Evolutionary conservation across 1,140 invertebrate genomes (phyloP).

Genomic region (Drosophila persimilis): DNA sequence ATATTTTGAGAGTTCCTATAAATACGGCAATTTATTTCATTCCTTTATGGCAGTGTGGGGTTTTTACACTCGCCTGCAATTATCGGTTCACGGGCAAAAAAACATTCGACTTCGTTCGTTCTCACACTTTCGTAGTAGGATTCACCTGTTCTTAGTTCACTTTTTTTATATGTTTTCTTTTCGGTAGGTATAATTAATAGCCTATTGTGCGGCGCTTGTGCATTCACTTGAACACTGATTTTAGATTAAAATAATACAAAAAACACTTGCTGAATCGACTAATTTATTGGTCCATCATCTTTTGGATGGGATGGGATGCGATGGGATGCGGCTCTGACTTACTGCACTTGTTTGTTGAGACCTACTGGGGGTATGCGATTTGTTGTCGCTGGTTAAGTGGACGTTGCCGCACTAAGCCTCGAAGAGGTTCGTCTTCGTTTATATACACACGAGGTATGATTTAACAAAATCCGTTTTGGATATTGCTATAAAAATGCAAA

Average conservation of each 20-base stretch:
- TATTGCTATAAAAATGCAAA: conserved; percentile 77
- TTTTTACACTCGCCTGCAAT: neutral
- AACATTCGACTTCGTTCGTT: too few relatives aligned
- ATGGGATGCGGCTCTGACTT: conserved; percentile 24
- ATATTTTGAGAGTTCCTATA: too few relatives aligned
- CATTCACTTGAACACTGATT: conserved; percentile 23
- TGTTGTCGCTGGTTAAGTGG: conserved; percentile 67
- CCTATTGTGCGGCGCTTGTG: conserved; percentile 11
- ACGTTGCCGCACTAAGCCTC: conserved; percentile 72
- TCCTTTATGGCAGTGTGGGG: neutral
- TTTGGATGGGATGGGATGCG: neutral
- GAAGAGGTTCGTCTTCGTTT: conserved; percentile 76
- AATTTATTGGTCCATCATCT: conserved; percentile 4
- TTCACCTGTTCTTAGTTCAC: conserved; percentile 20
- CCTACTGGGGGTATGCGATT: conserved; percentile 37
- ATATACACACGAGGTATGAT: conserved; percentile 76
- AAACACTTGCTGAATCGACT: conserved; percentile 2
- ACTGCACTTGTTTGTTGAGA: conserved; percentile 37
- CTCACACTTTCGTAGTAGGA: neutral
- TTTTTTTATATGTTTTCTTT: conserved; percentile 11
- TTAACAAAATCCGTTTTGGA: conserved; percentile 77
- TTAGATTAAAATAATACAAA: neutral
- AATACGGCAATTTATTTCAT: neutral
- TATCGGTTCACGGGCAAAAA: conserved; percentile 13
- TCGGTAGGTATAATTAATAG: conserved; percentile 12